Evolutionary conservation across 2,797 vertebrate species (phyloP).

Genomic region (Columba guinea): DNA sequence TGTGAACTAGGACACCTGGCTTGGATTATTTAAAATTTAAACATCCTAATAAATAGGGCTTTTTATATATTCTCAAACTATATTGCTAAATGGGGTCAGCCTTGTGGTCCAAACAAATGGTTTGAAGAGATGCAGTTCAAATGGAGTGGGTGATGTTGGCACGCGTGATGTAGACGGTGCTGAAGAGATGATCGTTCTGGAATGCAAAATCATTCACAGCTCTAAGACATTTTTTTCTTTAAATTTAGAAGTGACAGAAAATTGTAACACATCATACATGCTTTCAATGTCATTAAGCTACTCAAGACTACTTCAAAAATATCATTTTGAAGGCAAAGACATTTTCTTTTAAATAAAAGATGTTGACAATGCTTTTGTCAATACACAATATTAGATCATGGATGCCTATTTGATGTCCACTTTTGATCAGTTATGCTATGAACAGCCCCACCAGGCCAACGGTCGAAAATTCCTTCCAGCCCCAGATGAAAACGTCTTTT

Average conservation of each 20-base stretch:
- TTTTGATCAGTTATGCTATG: background rate
- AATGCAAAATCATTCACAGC: slow-evolving; percentile 30
- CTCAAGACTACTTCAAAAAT: slow-evolving; percentile 2
- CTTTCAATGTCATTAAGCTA: slow-evolving; percentile 24
- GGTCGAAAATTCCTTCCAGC: background rate
- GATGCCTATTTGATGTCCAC: background rate
- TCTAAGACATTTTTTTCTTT: background rate
- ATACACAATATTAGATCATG: background rate
- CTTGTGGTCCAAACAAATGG: background rate
- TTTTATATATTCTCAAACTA: background rate
- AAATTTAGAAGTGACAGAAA: slow-evolving; percentile 49
- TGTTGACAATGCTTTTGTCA: background rate
- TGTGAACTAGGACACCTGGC: background rate
- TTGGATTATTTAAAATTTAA: background rate
- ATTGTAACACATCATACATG: slow-evolving; percentile 37
- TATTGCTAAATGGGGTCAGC: background rate
- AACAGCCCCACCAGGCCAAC: background rate
- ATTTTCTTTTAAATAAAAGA: background rate
- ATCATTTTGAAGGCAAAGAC: background rate
- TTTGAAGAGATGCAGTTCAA: background rate
- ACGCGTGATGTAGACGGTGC: background rate
- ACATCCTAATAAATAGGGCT: background rate
- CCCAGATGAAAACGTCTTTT: background rate
- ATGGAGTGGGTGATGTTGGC: background rate
- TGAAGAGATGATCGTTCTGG: slow-evolving; percentile 11